Percentiles rank a stretch among this genome's conserved stretches.
Conservation (phyloP, 2,888 invertebrate species). For the Agapostemon virescens region DNA sequence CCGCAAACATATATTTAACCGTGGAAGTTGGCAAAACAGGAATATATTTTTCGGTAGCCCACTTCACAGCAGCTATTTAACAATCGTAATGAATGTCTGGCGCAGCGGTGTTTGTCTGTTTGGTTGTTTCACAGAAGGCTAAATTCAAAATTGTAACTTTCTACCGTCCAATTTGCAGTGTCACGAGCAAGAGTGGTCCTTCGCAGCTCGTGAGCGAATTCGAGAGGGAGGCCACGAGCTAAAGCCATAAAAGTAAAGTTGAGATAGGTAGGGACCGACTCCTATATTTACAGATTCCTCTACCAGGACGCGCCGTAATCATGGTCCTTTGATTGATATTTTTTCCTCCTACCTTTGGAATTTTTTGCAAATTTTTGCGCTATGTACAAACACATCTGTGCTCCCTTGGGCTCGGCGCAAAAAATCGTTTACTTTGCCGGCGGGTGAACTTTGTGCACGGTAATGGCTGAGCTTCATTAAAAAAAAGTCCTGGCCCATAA, state of each 20-base stretch:
- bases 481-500: neutral
- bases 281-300: constrained; percentile 1
- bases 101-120: neutral
- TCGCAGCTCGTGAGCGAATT: constrained; percentile 1
- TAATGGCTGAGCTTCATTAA: neutral
- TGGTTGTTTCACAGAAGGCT: neutral
- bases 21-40: neutral
- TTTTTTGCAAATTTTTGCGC: neutral
- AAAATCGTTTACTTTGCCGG: neutral
- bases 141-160: constrained; percentile 6
- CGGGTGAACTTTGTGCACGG: neutral
- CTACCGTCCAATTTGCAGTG: neutral
- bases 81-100: neutral
- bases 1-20: neutral
- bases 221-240: neutral
- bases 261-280: neutral
- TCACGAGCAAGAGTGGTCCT: constrained; percentile 7
- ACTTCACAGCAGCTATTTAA: neutral
- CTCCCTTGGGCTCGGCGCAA: neutral
- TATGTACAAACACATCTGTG: neutral
- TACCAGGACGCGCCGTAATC: neutral
- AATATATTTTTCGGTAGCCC: neutral
- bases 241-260: neutral
- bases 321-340: neutral
- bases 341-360: neutral